A percentile compares a stretch with the other conserved stretches of the same genome.
These are phyloP conservation scores for Hemichromis elongatus DNA, from an alignment of 2,113 vertebrate species.

Conservation along the genomic window DNA sequence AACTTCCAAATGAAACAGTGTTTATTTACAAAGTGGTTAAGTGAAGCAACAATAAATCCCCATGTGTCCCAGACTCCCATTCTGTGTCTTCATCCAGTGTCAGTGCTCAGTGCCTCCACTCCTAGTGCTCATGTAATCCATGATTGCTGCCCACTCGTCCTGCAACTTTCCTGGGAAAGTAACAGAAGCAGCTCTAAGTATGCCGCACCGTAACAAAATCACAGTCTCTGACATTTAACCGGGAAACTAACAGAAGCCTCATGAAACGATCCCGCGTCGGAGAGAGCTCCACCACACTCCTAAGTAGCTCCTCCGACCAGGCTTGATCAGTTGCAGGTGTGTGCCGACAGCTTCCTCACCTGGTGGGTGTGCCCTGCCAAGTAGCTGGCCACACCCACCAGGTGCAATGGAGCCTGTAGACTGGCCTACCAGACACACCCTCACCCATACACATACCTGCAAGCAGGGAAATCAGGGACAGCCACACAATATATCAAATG, in stretches of 20 bases:
- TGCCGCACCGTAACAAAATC: not conserved
- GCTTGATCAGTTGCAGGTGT: not conserved
- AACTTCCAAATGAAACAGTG: not conserved
- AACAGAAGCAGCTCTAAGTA: accelerated
- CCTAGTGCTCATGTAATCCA: accelerated
- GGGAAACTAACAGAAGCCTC: not conserved
- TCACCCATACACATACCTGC: not conserved
- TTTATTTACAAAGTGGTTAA: not conserved
- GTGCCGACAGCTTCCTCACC: not conserved
- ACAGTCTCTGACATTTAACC: not conserved
- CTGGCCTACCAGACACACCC: not conserved
- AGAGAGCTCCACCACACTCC: not conserved
- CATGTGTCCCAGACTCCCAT: accelerated
- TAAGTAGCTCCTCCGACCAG: accelerated
- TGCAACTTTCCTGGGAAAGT: accelerated
- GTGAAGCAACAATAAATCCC: not conserved
- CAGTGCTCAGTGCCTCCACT: accelerated
- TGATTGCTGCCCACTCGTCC: not conserved
- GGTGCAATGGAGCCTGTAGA: not conserved
- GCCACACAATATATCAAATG: not conserved
- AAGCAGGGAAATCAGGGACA: not conserved
- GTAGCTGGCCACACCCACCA: not conserved
- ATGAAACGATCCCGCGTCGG: accelerated
- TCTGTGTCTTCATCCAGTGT: not conserved
- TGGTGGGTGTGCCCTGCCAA: not conserved